These are phyloP conservation scores for Diarsia brunnea DNA, from an alignment of 2,888 invertebrate genomes.

Conservation along the genomic window DNA sequence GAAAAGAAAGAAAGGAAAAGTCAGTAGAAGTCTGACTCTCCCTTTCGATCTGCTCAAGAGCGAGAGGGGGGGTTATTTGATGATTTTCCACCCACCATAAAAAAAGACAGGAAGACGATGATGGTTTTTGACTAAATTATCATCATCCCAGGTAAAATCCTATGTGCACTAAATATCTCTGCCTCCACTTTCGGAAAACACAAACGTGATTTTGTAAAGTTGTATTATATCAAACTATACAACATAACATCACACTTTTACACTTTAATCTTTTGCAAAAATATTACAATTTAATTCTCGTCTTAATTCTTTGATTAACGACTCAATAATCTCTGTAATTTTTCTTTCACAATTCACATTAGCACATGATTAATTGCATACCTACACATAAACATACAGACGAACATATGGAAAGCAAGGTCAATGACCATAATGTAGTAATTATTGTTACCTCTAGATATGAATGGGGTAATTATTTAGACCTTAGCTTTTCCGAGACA, in stretches of 20 bases:
- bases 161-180: neutral
- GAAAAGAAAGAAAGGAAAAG: too few species aligned
- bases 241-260: too few species aligned
- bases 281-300: neutral
- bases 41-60: too few species aligned
- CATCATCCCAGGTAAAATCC: too few species aligned
- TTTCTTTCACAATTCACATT: conserved; percentile 15
- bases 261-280: neutral
- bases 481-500: conserved; percentile 61
- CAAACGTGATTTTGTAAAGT: neutral
- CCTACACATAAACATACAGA: conserved; percentile 28
- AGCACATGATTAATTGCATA: conserved; percentile 37
- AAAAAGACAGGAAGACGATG: too few species aligned
- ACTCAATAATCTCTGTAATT: conserved; percentile 7
- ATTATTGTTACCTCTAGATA: conserved; percentile 60
- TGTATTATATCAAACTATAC: neutral
- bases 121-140: too few species aligned
- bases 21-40: too few species aligned
- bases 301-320: neutral
- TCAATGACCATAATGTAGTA: conserved; percentile 56
- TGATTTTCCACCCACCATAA: too few species aligned
- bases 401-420: conserved; percentile 65
- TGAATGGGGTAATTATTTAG: conserved; percentile 61
- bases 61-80: too few species aligned
- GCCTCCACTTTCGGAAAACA: neutral